Base-by-base conservation (phyloP, 2,797 vertebrate species). In the Agapornis canus region DNA sequence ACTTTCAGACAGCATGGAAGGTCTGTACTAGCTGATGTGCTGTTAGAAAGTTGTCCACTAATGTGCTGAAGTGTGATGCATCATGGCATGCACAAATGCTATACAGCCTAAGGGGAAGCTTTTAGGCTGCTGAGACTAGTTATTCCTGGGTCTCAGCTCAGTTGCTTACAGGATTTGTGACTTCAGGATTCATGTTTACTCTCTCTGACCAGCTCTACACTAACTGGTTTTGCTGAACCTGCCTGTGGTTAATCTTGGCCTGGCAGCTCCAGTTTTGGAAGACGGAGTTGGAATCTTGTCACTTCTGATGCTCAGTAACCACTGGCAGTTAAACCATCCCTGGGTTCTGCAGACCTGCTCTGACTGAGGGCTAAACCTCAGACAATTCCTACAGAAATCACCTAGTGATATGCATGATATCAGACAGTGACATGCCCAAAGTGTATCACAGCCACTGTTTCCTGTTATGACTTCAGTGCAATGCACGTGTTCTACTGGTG, bases 31-130 rank as follows among this genome's bases (percentile, higher is more conserved):
- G n/a, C 48, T 73, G 60, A 60, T 78, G 57, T 29, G 39, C 45
- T 94, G 26, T 45, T 80, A 70, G 75, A 93, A 82, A 82, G 25
- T 20, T 82, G 54, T 77, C 43, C 78, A 23, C 48, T 56, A 6
- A 23, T 42, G 54, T 49, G 45, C 72, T 0, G 0, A 68, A 57
- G 39, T 1, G 10, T 31, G 35, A 47, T 1, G 2, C 5, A 3
- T n/a, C 40, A 22, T 31, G 25, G 47, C 66, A 48, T 27, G 23
- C 2, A 35, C 7, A 39, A 85, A 66, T 25, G 35, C 61, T 32
- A 22, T 15, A 29, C 32, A 66, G 59, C 40, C 45, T n/a, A 6
- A 79, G 43, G 42, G 20, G 39, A 84, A 47, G 35, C 0, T 89
- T 93, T 64, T 49, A 65, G 45, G 42, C 19, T 75, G 16, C 45